Base-by-base conservation (phyloP, 2,797 vertebrate genomes). In the Eurystomus glaucurus region DNA sequence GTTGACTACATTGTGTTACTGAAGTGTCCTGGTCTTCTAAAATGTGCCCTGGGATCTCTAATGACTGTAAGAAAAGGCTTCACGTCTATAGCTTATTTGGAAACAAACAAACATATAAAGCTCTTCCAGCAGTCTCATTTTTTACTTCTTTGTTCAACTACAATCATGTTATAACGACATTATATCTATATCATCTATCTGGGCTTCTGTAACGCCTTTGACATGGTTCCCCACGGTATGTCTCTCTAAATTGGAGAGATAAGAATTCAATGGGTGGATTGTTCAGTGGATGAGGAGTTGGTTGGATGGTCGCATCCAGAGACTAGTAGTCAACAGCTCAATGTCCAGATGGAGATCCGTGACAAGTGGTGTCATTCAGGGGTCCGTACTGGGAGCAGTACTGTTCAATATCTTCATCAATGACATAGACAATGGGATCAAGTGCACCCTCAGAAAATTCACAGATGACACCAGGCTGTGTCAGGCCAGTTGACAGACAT, bases 401-500 rank as follows among this genome's bases (percentile, higher is more conserved):
- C 31, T 57, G 18, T 50, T 80, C 35, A 37, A 10, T 57, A 43
- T 37, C 35, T 57, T 71, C n/a, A 65, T 43, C 17, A 51, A 6
- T 54, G 19, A 46, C n/a, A 61, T 1, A 21, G 35, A 35, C 15
- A 37, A 10, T 6, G 33, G 23, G 28, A 39, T 52, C 1, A 0
- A 61, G n/a, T 28, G 55, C n/a, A 61, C 19, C 3, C 22, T 61
- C 22, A 39, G n/a, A 14, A 69, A 46, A 28, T 61, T 28, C 45
- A 26, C 10, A 26, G 31, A 25, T 2, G 4, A 43, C 37, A 85
- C 17, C 17, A 43, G 60, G 9, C 18, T 23, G 8, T 29, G 25
- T 25, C n/a, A n/a, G n/a, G n/a, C n/a, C 1, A 1, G 61, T 15
- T 16, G 16, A 57, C 51, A 43, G 0, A 1, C 25, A 16, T 12